phyloP scores from a whole-genome alignment of 2,888 invertebrate species.

The Pherbina coryleti region DNA sequence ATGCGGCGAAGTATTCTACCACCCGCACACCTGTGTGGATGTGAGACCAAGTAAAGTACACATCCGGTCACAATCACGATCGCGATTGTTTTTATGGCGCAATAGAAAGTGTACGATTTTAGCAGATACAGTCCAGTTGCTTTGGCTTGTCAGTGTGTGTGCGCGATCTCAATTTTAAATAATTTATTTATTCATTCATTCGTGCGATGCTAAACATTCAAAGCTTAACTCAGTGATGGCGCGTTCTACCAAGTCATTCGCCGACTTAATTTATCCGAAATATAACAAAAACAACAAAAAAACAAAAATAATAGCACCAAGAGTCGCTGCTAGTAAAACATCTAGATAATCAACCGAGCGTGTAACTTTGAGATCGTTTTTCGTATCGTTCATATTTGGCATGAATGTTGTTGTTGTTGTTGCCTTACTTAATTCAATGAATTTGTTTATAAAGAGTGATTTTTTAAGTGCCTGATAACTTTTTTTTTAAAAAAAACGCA shows the following conservation, averaged over 20 bases:
- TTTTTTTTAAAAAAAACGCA: too few relatives aligned
- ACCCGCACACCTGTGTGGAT: not conserved
- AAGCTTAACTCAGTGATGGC: not conserved
- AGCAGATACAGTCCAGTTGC: constrained; percentile 18
- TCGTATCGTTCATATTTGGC: not conserved
- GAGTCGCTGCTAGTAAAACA: constrained; percentile 46
- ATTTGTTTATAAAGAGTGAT: too few relatives aligned
- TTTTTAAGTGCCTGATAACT: too few relatives aligned
- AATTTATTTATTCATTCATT: not conserved
- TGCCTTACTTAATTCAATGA: not conserved
- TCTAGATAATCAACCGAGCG: constrained; percentile 59
- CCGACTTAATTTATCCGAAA: constrained; percentile 61
- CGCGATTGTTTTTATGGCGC: not conserved
- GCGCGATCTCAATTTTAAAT: constrained; percentile 25
- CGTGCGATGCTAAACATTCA: not conserved
- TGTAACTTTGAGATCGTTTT: constrained; percentile 60
- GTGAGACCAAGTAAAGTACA: not conserved
- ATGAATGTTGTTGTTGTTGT: not conserved
- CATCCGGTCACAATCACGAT: constrained; percentile 29
- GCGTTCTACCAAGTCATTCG: constrained; percentile 66
- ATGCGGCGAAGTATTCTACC: not conserved
- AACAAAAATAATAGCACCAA: constrained; percentile 47
- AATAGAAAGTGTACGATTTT: constrained; percentile 15
- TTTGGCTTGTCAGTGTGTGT: constrained; percentile 8
- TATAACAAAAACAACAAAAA: constrained; percentile 44